Evolutionary conservation across 2,113 vertebrate genomes (phyloP), one percentile per base, ranked within the genome.

Genomic region (Perca fluviatilis): DNA sequence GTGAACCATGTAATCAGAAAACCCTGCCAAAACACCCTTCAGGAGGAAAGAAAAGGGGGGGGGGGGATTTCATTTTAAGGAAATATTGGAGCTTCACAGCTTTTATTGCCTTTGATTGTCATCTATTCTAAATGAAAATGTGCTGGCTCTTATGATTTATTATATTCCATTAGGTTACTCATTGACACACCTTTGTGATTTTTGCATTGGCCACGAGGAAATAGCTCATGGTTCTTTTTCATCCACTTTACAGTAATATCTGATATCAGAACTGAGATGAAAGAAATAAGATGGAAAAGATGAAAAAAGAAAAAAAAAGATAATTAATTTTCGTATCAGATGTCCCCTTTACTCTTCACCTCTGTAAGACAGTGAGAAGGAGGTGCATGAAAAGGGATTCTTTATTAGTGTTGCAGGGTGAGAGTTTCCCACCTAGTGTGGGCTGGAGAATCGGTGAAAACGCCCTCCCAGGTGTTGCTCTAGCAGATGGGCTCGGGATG

Each of bases 401-500:
- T 79, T 58, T 63, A 64, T 79, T 53, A 66, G 74, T 23, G 51
- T 77, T 68, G 61, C 61, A 68, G 73, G 64, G 56, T 50, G 13
- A 27, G 72, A 14, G 36, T 76, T 79, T 33, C 53, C 53, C 66
- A 47, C 74, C 73, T 47, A 53, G 58, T 69, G 82, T 56, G 87
- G 63, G 79, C 78, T 60, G 10, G 27, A 63, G 68, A 85, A 80
- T 77, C 19, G 16, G 65, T 74, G 60, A 79, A 80, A 79, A 73
- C 64, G 21, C 62, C 80, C 87, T 90, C 89, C 88, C 88, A 92
- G 85, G 93, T 94, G 92, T 88, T 80, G 86, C 46, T 74, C 67
- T 57, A 21, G 69, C 83, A 90, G 91, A 87, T 91, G 89, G 88
- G 80, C 74, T 76, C 13, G 49, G 63, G 85, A 67, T 87, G 86